These are phyloP conservation scores for Diploptera punctata DNA, from an alignment of 2,888 invertebrate species.

Conservation along the genomic window DNA sequence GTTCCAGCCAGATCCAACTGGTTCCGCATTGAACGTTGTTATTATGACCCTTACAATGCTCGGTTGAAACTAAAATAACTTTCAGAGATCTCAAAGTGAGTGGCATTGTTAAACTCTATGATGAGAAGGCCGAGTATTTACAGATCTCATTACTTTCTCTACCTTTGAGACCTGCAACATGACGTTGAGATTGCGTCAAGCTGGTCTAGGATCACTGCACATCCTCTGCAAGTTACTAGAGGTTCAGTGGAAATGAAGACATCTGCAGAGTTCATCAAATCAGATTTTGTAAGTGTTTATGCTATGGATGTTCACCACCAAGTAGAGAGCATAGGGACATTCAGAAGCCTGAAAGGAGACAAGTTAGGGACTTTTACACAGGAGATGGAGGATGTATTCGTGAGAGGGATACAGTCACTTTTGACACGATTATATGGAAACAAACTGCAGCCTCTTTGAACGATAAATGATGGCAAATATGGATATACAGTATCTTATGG, in stretches of 20 bases:
- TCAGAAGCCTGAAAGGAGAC: conserved; percentile 39
- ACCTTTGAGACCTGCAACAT: conserved; percentile 72
- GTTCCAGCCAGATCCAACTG: conserved; percentile 70
- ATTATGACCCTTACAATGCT: conserved; percentile 75
- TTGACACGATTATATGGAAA: conserved; percentile 84
- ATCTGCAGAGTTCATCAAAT: conserved; percentile 69
- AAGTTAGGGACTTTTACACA: conserved; percentile 20
- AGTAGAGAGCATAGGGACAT: conserved; percentile 27
- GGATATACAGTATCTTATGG: conserved; percentile 87
- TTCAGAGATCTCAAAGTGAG: conserved; percentile 64
- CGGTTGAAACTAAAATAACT: conserved; percentile 77
- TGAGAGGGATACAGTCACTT: conserved; percentile 81
- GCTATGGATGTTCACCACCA: conserved; percentile 73
- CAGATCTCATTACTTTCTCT: conserved; percentile 42
- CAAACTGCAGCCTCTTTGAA: conserved; percentile 82
- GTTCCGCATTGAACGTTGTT: conserved; percentile 74
- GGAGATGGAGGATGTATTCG: conserved; percentile 86
- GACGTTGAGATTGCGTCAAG: conserved; percentile 68
- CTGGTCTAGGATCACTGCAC: conserved; percentile 72
- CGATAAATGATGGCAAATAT: conserved; percentile 86
- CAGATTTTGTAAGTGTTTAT: conserved; percentile 84
- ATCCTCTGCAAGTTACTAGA: conserved; percentile 71
- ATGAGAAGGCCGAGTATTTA: conserved; percentile 43
- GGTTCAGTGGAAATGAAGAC: conserved; percentile 26
- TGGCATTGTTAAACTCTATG: conserved; percentile 47